Evolutionary conservation across 2,113 vertebrate genomes (phyloP).

Genomic region (Clarias gariepinus): DNA sequence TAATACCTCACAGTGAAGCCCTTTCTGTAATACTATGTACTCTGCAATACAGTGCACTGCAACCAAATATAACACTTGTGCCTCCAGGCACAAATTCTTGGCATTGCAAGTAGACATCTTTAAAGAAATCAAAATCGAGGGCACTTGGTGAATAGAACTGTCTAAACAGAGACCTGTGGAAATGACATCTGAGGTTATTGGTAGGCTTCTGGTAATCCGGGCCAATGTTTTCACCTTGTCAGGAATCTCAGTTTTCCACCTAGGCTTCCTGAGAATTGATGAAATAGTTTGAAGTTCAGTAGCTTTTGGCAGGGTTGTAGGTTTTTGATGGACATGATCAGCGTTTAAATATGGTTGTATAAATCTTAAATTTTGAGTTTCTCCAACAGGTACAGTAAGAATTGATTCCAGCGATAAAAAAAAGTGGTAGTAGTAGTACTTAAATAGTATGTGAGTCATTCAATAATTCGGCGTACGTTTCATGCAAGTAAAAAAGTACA

Average conservation of each 20-base stretch:
- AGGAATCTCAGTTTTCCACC: slow-evolving; percentile 5
- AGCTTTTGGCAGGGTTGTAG: background rate
- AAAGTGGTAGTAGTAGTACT: too few species aligned
- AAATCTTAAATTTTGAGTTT: background rate
- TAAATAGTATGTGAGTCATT: too few species aligned
- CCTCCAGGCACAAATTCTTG: slow-evolving; percentile 65
- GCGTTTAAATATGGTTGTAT: background rate
- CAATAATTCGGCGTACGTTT: too few species aligned
- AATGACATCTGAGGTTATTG: slow-evolving; percentile 17
- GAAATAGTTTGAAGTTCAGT: background rate
- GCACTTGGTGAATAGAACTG: slow-evolving; percentile 55
- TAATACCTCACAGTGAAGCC: slow-evolving; percentile 31
- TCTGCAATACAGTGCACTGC: slow-evolving; percentile 55
- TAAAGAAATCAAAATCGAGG: slow-evolving; percentile 64
- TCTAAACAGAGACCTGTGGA: slow-evolving; percentile 28
- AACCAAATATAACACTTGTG: slow-evolving; percentile 68
- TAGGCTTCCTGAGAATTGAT: background rate
- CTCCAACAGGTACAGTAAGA: background rate
- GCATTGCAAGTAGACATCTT: slow-evolving; percentile 59
- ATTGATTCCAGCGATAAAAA: background rate
- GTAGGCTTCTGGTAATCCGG: slow-evolving; percentile 14
- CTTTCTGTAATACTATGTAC: slow-evolving; percentile 40
- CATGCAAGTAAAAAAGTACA: too few species aligned
- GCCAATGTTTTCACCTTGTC: background rate
- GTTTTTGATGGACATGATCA: background rate